Evolutionary conservation across 2,888 invertebrate species (phyloP), one percentile per base, ranked within the genome.

Genomic region (Griposia aprilina): DNA sequence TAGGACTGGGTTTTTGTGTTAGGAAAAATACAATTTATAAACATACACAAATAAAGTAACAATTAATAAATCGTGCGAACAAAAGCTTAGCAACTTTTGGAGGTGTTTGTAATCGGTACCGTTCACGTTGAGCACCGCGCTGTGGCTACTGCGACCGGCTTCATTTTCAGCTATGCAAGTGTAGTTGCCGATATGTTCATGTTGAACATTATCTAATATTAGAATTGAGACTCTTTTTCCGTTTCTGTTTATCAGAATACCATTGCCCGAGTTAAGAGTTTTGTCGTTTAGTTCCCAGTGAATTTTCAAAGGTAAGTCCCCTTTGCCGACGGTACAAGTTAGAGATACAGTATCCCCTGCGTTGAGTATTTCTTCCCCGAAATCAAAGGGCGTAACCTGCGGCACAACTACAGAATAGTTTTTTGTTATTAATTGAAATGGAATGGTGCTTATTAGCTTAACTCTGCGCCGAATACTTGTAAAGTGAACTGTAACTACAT

Each of bases 381-480:
- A 98, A 92, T 97, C 97, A 91, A 98, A 98, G 70, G 98, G 97
- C 80, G 98, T 97, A 89, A 98, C 98, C 97, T 98, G 98, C 82
- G 98, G 98, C 90, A 97, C 97, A 94, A 98, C 98, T 98, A 95
- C 77, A 82, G 78, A 90, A 91, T 71, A 84, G 15, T 71, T 78
- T 57, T 70, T 69, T 65, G 75, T 82, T 84, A 85, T 82, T 80
- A 59, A 72, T 84, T 55, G 36, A 62, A 60, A 63, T 67, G 20
- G n/a, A 45, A 72, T 62, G 1, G 3, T 60, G 50, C 13, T 23
- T 5, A 48, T n/a, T 26, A 45, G 20, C 45, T 74, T 63, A 57
- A 65, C 11, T 68, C 30, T 41, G 41, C 11, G 50, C n/a, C 20
- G n/a, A 59, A 59, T n/a, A 59, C 13, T 59, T 66, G 15, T n/a